Percentiles rank a stretch among this genome's conserved stretches.
phyloP scores from a whole-genome alignment of 2,888 invertebrate species.

The Melipona beecheii region DNA sequence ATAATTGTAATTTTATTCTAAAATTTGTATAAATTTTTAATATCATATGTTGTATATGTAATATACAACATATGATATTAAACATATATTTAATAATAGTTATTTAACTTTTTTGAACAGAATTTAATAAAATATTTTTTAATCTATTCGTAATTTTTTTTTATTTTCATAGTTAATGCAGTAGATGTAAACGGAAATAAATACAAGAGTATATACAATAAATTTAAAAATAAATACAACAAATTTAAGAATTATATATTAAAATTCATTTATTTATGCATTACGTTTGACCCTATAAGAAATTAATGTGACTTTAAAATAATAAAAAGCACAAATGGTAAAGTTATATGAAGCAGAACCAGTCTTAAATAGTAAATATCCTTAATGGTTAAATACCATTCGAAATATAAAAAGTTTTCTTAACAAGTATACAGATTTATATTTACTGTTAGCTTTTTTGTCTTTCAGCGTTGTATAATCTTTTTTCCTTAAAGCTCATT shows the following conservation, averaged over 20 bases:
- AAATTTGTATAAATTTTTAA: background rate
- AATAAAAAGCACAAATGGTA: background rate
- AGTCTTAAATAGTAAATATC: slow-evolving; percentile 48
- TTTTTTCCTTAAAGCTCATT: background rate
- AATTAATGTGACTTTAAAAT: background rate
- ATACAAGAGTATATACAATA: background rate
- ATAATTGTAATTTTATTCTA: background rate
- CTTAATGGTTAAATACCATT: slow-evolving; percentile 61
- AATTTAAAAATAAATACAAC: background rate
- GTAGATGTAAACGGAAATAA: background rate
- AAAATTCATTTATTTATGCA: background rate
- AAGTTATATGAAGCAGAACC: slow-evolving; percentile 3
- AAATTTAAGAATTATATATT: background rate
- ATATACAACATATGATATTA: too few species aligned
- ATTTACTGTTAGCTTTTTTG: slow-evolving; percentile 76
- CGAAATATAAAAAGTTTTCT: slow-evolving; percentile 61
- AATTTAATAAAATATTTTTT: background rate
- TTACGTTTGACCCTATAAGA: background rate
- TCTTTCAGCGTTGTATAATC: slow-evolving; percentile 34
- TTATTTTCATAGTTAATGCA: background rate
- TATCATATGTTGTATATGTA: too few species aligned
- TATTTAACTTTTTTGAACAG: background rate
- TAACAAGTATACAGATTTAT: slow-evolving; percentile 67
- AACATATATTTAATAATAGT: background rate
- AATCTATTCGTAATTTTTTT: background rate